Evolutionary conservation across 1,140 invertebrate genomes (phyloP).

Genomic region (Formica exsecta): DNA sequence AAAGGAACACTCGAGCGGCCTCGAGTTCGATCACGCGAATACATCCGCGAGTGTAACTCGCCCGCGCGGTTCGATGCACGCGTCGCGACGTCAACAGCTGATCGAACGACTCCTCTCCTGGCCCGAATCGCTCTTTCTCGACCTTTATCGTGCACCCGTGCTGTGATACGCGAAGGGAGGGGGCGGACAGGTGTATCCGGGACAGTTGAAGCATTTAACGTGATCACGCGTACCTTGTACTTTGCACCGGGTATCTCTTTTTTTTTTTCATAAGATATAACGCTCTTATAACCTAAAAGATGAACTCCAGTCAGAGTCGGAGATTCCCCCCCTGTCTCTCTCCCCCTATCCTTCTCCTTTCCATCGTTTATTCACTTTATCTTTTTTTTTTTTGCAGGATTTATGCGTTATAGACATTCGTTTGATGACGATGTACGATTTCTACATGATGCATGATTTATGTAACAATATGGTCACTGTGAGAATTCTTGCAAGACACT

Average conservation of each 20-base stretch:
- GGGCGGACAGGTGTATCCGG: conserved; percentile 20
- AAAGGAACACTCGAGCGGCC: conserved; percentile 44
- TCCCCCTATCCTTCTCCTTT: neutral
- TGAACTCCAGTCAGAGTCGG: neutral
- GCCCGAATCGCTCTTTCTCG: conserved; percentile 28
- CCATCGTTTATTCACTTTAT: neutral
- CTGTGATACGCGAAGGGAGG: neutral
- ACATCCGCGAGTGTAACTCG: conserved; percentile 7
- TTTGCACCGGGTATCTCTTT: conserved; percentile 52
- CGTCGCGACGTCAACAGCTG: conserved; percentile 65
- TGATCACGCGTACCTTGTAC: conserved; percentile 58
- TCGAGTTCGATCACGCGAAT: neutral
- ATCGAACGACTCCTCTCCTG: conserved; percentile 28
- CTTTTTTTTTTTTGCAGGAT: conserved; percentile 34
- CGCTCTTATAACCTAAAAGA: conserved; percentile 52
- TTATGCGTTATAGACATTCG: neutral
- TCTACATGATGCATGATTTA: conserved; percentile 10
- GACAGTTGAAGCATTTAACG: conserved; percentile 13
- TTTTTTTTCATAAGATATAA: conserved; percentile 6
- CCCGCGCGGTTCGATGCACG: conserved; percentile 2
- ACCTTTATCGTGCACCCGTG: neutral
- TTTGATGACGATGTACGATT: conserved; percentile 9
- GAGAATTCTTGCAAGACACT: neutral
- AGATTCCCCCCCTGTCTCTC: neutral
- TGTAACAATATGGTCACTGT: neutral